Conservation (phyloP, 2,797 vertebrate genomes). For the Mus caroli region DNA sequence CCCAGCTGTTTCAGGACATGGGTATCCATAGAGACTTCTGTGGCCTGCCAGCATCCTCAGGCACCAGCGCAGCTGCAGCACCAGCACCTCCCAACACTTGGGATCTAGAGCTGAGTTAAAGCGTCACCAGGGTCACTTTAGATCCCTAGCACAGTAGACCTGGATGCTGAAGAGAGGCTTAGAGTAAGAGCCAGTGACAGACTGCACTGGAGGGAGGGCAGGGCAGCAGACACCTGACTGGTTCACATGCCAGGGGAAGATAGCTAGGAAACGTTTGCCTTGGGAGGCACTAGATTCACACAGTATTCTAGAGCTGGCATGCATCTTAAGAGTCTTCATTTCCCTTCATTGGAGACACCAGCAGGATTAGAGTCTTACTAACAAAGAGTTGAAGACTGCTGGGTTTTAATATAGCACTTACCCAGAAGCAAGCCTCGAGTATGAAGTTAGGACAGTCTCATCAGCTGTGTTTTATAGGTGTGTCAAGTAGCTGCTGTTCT, state of each 20-base stretch:
- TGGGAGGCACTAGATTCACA: conserved; percentile 68
- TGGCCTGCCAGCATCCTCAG: conserved; percentile 71
- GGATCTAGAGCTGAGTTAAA: neutral
- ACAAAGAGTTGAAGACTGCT: conserved; percentile 90
- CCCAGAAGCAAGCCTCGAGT: conserved; percentile 87
- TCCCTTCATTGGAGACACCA: conserved; percentile 84
- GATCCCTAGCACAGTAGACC: neutral
- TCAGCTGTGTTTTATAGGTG: conserved; percentile 89
- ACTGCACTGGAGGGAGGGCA: neutral
- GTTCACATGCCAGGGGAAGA: conserved; percentile 65
- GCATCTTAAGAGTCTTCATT: conserved; percentile 74
- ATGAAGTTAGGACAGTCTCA: conserved; percentile 91
- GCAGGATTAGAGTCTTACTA: conserved; percentile 80
- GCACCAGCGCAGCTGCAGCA: neutral
- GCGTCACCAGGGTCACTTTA: neutral
- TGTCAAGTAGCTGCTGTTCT: conserved; percentile 89
- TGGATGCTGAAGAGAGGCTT: neutral
- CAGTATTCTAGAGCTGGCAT: conserved; percentile 76
- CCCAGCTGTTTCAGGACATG: conserved; percentile 83
- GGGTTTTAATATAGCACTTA: conserved; percentile 88
- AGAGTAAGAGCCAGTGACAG: neutral
- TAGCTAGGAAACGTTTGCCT: neutral
- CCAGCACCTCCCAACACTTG: neutral
- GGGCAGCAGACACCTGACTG: rapidly evolving
- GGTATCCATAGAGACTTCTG: conserved; percentile 79